Conservation (phyloP, 2,113 vertebrate species). For the Eurystomus gularis region DNA sequence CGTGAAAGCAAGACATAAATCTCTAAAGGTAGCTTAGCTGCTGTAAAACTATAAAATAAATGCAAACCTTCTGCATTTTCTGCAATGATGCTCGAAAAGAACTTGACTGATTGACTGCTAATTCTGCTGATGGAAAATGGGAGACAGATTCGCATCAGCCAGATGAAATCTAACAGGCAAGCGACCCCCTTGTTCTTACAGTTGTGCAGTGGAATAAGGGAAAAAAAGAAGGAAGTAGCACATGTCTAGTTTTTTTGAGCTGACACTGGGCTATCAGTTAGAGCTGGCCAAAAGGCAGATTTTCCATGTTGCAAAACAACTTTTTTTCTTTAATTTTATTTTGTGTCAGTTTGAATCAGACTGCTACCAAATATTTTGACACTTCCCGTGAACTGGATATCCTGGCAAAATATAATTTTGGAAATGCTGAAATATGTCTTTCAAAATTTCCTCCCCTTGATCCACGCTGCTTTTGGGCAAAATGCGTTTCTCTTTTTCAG, state of each 20-base stretch:
- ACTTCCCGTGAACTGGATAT: slow-evolving; percentile 21
- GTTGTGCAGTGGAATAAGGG: background rate
- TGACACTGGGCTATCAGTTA: slow-evolving; percentile 26
- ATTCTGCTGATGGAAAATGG: slow-evolving; percentile 30
- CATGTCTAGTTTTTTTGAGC: background rate
- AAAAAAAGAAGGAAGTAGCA: background rate
- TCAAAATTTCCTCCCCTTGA: background rate
- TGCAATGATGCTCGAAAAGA: slow-evolving; percentile 35
- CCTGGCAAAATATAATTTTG: background rate
- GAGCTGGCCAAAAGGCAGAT: slow-evolving; percentile 41
- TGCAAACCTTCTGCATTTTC: background rate
- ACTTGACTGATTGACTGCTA: slow-evolving; percentile 7
- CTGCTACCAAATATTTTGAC: slow-evolving; percentile 62
- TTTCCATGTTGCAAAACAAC: background rate
- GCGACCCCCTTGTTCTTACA: background rate
- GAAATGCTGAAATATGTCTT: background rate
- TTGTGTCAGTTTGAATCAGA: slow-evolving; percentile 9
- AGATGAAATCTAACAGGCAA: background rate
- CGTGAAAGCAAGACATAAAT: slow-evolving; percentile 51
- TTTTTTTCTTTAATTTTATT: background rate
- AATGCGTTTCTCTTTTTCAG: background rate
- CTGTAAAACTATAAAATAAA: slow-evolving; percentile 23
- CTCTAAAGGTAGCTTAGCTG: background rate
- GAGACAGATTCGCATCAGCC: background rate
- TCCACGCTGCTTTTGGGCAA: background rate